Conservation (phyloP, 2,888 invertebrate species). For the Apotomis turbidana region DNA sequence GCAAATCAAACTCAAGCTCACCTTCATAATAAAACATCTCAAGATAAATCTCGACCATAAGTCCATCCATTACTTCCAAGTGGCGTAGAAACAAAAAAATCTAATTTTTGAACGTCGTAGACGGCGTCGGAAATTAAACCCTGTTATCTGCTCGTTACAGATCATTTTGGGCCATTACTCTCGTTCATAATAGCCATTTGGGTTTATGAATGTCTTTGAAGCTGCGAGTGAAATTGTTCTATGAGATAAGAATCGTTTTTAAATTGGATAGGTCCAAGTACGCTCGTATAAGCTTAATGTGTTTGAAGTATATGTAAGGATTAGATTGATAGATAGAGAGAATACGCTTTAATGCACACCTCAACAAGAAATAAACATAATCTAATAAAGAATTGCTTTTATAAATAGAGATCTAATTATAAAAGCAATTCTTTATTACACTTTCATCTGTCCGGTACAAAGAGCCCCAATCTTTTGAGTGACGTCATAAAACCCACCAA, state of each 20-base stretch:
- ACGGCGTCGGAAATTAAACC: conserved; percentile 33
- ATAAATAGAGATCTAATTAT: too few species aligned
- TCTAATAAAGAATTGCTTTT: too few species aligned
- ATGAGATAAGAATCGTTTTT: conserved; percentile 14
- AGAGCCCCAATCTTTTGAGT: background rate
- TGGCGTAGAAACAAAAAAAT: conserved; percentile 28
- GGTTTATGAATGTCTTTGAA: conserved; percentile 25
- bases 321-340: too few species aligned
- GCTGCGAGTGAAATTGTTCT: conserved; percentile 20
- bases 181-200: conserved; percentile 31
- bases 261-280: conserved; percentile 17
- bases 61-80: conserved; percentile 10
- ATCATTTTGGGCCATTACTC: conserved; percentile 28
- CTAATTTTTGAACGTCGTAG: conserved; percentile 32
- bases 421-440: too few species aligned
- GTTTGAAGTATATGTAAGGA: background rate
- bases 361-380: too few species aligned
- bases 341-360: too few species aligned
- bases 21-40: background rate
- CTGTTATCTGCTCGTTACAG: conserved; percentile 28
- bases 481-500: background rate
- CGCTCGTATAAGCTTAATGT: background rate
- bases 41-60: conserved; percentile 13
- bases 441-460: background rate
- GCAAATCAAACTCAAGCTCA: background rate